These are phyloP conservation scores for Phyllostomus hastatus DNA, from an alignment of 2,113 vertebrate species.

Conservation along the genomic window DNA sequence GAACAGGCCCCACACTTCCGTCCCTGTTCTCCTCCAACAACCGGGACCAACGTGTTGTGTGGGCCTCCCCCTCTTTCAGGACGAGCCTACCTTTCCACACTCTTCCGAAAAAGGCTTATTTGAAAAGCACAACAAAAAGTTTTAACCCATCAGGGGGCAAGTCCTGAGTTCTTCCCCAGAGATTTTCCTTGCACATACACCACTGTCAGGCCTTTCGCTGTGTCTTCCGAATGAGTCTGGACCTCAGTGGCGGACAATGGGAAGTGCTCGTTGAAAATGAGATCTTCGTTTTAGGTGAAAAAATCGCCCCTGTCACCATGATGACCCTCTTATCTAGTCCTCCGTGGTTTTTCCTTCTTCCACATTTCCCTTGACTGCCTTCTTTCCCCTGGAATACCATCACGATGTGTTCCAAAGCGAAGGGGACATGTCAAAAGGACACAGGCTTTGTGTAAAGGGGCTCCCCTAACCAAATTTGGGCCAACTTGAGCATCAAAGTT, in stretches of 20 bases:
- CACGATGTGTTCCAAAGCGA: neutral
- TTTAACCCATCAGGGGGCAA: neutral
- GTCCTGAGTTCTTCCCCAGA: neutral
- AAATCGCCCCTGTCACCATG: neutral
- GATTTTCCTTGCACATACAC: neutral
- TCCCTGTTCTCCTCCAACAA: neutral
- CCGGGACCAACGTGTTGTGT: neutral
- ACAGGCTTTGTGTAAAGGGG: neutral
- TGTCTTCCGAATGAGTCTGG: neutral
- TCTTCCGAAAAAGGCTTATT: neutral
- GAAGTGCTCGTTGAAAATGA: neutral
- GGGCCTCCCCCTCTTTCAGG: neutral
- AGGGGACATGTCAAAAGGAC: neutral
- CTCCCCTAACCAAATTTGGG: neutral
- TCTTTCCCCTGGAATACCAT: constrained; percentile 2
- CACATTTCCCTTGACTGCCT: neutral
- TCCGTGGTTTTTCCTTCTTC: neutral
- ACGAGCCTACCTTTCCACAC: neutral
- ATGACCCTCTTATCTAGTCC: neutral
- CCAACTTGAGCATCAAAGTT: neutral
- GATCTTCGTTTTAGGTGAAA: neutral
- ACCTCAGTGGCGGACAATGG: neutral
- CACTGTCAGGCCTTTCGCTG: neutral
- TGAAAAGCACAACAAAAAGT: neutral
- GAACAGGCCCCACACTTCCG: neutral